These are phyloP conservation scores for Cryptoblepharus egeriae DNA, from an alignment of 2,797 vertebrate genomes.

Conservation along the genomic window DNA sequence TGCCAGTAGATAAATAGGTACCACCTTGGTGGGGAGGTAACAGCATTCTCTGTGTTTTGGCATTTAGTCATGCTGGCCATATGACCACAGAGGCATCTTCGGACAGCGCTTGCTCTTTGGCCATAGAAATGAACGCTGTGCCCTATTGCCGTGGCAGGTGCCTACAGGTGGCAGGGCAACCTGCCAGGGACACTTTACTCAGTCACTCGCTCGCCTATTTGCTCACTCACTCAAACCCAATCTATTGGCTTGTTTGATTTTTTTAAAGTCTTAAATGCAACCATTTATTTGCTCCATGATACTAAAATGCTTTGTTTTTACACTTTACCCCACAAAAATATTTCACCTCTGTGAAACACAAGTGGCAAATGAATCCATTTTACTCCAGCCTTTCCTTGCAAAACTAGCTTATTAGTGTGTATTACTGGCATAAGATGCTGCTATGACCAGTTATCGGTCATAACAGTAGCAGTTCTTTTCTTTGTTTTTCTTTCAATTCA, in stretches of 20 bases:
- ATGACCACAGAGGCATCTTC: too few species aligned
- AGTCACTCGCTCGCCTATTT: too few species aligned
- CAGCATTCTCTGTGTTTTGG: too few species aligned
- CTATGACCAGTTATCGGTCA: constrained; percentile 35
- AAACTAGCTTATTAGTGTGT: constrained; percentile 44
- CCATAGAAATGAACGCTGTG: too few species aligned
- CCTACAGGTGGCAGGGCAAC: too few species aligned
- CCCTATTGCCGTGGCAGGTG: too few species aligned
- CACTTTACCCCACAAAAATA: constrained; percentile 38
- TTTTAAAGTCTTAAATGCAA: constrained; percentile 62
- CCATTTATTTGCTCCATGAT: constrained; percentile 55
- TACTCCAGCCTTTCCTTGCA: constrained; percentile 34
- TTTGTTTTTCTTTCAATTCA: constrained; percentile 42
- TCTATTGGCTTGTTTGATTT: constrained; percentile 62
- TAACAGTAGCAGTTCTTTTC: not conserved
- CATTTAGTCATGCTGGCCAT: too few species aligned
- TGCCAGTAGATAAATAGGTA: too few species aligned
- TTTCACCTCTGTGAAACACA: constrained; percentile 38
- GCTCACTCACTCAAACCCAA: constrained; percentile 61
- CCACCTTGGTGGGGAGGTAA: too few species aligned
- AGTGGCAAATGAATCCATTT: constrained; percentile 35
- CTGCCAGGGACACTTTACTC: too few species aligned
- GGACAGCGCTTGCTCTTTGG: too few species aligned
- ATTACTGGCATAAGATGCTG: constrained; percentile 33
- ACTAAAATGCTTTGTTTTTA: constrained; percentile 49